phyloP scores from a whole-genome alignment of 1,140 invertebrate species.

The Plectrocnemia conspersa region DNA sequence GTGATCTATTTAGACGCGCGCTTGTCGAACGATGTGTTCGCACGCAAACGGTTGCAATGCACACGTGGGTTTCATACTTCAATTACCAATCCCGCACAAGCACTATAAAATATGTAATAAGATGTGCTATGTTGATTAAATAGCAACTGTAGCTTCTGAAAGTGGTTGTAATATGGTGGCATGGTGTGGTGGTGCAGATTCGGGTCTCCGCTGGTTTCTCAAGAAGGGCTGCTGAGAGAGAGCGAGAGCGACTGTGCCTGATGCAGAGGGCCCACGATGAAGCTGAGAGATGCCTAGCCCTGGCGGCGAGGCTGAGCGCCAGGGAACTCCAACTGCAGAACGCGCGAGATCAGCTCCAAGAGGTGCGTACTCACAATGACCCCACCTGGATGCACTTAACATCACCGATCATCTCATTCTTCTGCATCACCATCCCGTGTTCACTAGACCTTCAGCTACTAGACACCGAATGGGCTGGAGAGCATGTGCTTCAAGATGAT shows the following conservation, averaged over 20 bases:
- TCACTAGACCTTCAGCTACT: no score
- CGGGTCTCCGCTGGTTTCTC: slow-evolving; percentile 60
- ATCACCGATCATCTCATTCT: background rate
- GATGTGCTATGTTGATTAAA: no score
- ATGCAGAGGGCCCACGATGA: slow-evolving; percentile 83
- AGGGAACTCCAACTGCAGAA: slow-evolving; percentile 80
- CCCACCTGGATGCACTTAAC: slow-evolving; percentile 11
- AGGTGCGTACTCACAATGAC: slow-evolving; percentile 51
- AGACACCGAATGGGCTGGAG: no score
- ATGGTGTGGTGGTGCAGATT: slow-evolving; percentile 48
- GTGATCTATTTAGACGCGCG: no score
- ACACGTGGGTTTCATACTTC: no score
- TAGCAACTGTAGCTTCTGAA: no score
- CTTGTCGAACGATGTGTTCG: no score
- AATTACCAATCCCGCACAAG: no score
- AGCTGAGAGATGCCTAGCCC: slow-evolving; percentile 76
- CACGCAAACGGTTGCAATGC: no score
- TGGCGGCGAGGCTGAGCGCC: slow-evolving; percentile 80
- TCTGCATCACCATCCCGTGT: background rate
- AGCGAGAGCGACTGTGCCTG: slow-evolving; percentile 83
- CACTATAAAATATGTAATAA: no score
- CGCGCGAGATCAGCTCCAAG: slow-evolving; percentile 74
- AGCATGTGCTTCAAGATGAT: no score
- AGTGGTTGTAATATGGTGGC: no score
- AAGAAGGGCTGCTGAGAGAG: slow-evolving; percentile 76